Percentiles rank a stretch among this genome's conserved stretches.
phyloP scores from a whole-genome alignment of 2,888 invertebrate species.

The Oxytorus armatus region DNA sequence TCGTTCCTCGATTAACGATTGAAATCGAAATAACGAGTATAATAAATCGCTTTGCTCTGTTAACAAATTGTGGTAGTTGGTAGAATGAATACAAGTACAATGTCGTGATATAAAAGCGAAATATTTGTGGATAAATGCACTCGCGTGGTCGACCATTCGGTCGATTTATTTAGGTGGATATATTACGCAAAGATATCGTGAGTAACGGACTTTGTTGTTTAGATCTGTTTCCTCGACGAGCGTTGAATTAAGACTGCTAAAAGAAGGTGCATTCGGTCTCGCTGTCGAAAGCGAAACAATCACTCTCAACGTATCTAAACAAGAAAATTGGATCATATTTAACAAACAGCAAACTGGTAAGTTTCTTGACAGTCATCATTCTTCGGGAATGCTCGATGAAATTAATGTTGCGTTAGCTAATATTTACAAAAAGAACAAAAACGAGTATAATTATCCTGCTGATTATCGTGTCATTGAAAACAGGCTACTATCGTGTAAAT shows the following conservation, averaged over 20 bases:
- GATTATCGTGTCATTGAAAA: neutral
- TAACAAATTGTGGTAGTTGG: too few relatives aligned
- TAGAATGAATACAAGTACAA: too few relatives aligned
- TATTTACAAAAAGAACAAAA: neutral
- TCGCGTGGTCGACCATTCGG: too few relatives aligned
- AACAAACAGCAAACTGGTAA: slow-evolving; percentile 88
- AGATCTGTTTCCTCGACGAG: slow-evolving; percentile 75
- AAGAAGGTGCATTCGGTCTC: slow-evolving; percentile 83
- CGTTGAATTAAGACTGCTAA: too few relatives aligned
- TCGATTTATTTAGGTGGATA: too few relatives aligned
- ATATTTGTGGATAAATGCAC: too few relatives aligned
- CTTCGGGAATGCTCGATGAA: too few relatives aligned
- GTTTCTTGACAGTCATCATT: slow-evolving; percentile 20
- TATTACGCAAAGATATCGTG: too few relatives aligned
- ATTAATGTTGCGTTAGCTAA: neutral
- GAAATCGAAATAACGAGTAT: too few relatives aligned
- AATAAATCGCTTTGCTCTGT: too few relatives aligned
- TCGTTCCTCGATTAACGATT: too few relatives aligned
- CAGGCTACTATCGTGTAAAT: slow-evolving; percentile 83
- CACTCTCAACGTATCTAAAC: slow-evolving; percentile 78
- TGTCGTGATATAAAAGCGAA: too few relatives aligned
- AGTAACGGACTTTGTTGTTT: slow-evolving; percentile 80
- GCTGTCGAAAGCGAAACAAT: slow-evolving; percentile 75
- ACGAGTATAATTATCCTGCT: neutral
- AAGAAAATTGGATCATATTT: slow-evolving; percentile 87